These are phyloP conservation scores for Chymomyza procnemis DNA, from an alignment of 2,888 invertebrate species.

Conservation along the genomic window DNA sequence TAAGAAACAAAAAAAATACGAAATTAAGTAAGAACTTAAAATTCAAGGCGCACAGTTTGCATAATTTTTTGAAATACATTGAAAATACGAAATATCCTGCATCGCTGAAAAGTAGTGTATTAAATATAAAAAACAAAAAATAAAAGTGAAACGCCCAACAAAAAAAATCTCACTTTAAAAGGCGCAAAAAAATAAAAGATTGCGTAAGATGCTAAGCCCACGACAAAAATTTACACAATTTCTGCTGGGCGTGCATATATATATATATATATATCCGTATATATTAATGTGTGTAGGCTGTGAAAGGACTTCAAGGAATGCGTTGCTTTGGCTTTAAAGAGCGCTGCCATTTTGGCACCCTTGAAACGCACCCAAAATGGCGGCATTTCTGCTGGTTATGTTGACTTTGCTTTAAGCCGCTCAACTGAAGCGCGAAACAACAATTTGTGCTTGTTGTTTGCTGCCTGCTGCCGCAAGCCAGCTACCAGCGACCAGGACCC, in stretches of 20 bases:
- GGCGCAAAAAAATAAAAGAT: conserved; percentile 49
- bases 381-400: conserved; percentile 39
- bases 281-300: background rate
- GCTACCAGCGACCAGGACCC: conserved; percentile 11
- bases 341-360: background rate
- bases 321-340: conserved; percentile 4
- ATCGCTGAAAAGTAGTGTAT: background rate
- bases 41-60: too few species aligned
- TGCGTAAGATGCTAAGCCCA: conserved; percentile 57
- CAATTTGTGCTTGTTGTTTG: conserved; percentile 63
- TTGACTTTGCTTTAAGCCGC: conserved; percentile 70
- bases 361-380: background rate
- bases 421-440: conserved; percentile 70
- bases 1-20: too few species aligned
- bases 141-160: background rate
- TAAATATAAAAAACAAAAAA: background rate
- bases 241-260: conserved; percentile 8
- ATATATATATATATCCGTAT: too few species aligned
- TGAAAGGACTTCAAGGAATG: conserved; percentile 48
- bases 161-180: conserved; percentile 50
- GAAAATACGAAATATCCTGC: too few species aligned
- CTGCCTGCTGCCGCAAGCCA: conserved; percentile 17
- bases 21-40: too few species aligned
- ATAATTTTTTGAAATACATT: too few species aligned
- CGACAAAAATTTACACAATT: conserved; percentile 46